A percentile compares a stretch with the other conserved stretches of the same genome.
Evolutionary conservation across 2,797 vertebrate genomes (phyloP).

Genomic region (Sparus aurata): DNA sequence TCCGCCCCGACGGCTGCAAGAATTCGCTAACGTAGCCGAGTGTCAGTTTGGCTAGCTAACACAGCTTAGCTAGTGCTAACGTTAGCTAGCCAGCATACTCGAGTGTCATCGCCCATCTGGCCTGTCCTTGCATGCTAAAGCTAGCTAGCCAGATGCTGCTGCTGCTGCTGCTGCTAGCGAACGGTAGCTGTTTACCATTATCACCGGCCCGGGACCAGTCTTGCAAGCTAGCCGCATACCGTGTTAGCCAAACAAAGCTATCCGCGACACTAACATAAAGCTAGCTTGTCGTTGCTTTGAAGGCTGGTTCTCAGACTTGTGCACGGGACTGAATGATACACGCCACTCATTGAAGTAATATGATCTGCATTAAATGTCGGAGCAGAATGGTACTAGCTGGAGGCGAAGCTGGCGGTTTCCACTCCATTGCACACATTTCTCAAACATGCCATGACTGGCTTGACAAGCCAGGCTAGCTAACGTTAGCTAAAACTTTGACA

Average conservation of each 20-base stretch:
- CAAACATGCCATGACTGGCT: constrained; percentile 47
- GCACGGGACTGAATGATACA: neutral
- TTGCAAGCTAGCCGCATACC: constrained; percentile 42
- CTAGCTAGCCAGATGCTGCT: constrained; percentile 23
- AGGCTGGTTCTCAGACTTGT: neutral
- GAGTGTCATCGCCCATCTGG: constrained; percentile 64
- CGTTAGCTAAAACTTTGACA: constrained; percentile 81
- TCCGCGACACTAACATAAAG: neutral
- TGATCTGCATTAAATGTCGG: neutral
- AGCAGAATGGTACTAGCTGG: too few relatives aligned
- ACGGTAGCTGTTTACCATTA: constrained; percentile 46
- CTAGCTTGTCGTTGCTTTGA: constrained; percentile 21
- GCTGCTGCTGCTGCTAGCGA: constrained; percentile 32
- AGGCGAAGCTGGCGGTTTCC: neutral
- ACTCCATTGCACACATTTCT: constrained; percentile 32
- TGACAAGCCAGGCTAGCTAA: constrained; percentile 52
- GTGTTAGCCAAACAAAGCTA: constrained; percentile 45
- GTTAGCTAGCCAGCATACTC: constrained; percentile 41
- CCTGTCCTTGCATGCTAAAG: constrained; percentile 52
- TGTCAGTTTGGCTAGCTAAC: constrained; percentile 43
- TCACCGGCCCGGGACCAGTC: constrained; percentile 32
- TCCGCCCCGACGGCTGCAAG: neutral
- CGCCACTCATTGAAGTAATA: accelerated
- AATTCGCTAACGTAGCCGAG: constrained; percentile 5
- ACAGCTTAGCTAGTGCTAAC: constrained; percentile 64